Evolutionary conservation across 2,888 invertebrate species (phyloP).

Genomic region (Leuctra nigra): DNA sequence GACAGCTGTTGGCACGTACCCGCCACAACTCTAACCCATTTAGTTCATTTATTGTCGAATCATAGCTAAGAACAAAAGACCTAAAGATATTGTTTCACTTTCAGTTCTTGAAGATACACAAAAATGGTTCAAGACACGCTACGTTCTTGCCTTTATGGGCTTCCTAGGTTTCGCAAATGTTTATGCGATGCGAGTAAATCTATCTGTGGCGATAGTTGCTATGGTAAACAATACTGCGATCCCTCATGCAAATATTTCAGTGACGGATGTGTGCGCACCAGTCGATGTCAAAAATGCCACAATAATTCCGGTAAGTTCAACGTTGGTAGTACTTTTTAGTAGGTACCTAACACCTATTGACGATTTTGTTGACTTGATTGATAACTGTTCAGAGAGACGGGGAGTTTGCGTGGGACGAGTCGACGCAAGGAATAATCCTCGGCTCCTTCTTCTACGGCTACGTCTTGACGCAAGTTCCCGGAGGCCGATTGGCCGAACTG

Average conservation of each 20-base stretch:
- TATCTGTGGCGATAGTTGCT: constrained; percentile 90
- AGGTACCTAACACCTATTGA: neutral
- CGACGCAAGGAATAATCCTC: constrained; percentile 70
- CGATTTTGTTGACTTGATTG: neutral
- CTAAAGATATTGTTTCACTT: constrained; percentile 5
- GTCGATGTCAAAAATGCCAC: constrained; percentile 40
- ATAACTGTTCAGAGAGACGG: constrained; percentile 50
- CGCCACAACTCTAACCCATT: neutral
- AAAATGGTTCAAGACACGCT: constrained; percentile 64
- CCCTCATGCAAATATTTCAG: constrained; percentile 46
- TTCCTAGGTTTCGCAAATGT: constrained; percentile 85
- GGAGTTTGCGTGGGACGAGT: constrained; percentile 71
- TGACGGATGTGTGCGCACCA: constrained; percentile 55
- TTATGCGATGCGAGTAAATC: constrained; percentile 84
- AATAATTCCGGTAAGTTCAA: constrained; percentile 41
- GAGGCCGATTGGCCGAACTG: constrained; percentile 75
- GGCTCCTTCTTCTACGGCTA: constrained; percentile 82
- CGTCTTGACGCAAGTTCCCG: constrained; percentile 74
- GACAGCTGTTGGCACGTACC: too few species aligned
- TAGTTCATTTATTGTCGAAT: neutral
- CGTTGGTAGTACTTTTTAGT: neutral
- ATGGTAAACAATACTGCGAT: constrained; percentile 77
- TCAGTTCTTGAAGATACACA: constrained; percentile 49
- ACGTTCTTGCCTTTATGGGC: constrained; percentile 74
- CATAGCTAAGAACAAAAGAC: neutral